Evolutionary conservation across 2,113 vertebrate genomes (phyloP).

Genomic region (Anolis carolinensis): DNA sequence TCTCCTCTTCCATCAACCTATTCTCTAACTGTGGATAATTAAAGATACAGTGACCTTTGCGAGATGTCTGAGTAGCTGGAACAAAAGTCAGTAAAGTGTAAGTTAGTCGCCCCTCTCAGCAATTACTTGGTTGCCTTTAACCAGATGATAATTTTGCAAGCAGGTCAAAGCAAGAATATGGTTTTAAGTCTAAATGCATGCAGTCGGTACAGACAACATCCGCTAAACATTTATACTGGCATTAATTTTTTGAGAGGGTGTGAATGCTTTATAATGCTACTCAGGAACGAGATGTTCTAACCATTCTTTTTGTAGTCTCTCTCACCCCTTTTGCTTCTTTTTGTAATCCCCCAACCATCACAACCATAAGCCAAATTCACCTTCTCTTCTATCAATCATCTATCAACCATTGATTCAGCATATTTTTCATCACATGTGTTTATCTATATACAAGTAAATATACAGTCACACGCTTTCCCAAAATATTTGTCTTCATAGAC

Average conservation of each 20-base stretch:
- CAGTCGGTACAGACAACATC: background rate
- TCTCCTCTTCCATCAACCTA: background rate
- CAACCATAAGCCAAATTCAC: background rate
- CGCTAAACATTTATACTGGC: background rate
- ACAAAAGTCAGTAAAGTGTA: conserved; percentile 35
- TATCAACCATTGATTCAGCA: background rate
- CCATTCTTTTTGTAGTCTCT: background rate
- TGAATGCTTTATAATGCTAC: background rate
- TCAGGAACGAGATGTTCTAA: background rate
- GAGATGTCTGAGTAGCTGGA: conserved; percentile 27
- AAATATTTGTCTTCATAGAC: too few species aligned
- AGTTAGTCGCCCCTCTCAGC: conserved; percentile 34
- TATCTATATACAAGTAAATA: background rate
- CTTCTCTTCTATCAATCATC: background rate
- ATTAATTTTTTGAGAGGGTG: background rate
- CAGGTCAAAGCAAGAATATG: background rate
- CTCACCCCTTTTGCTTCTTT: background rate
- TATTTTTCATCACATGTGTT: background rate
- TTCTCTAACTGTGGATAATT: conserved; percentile 43
- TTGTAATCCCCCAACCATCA: too few species aligned
- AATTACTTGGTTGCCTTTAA: conserved; percentile 45
- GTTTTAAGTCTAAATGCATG: background rate
- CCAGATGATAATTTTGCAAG: conserved; percentile 22
- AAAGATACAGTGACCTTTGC: conserved; percentile 48
- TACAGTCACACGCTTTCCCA: too few species aligned